phyloP scores from a whole-genome alignment of 2,888 invertebrate species.

The Hermaeophaga mercurialis region DNA sequence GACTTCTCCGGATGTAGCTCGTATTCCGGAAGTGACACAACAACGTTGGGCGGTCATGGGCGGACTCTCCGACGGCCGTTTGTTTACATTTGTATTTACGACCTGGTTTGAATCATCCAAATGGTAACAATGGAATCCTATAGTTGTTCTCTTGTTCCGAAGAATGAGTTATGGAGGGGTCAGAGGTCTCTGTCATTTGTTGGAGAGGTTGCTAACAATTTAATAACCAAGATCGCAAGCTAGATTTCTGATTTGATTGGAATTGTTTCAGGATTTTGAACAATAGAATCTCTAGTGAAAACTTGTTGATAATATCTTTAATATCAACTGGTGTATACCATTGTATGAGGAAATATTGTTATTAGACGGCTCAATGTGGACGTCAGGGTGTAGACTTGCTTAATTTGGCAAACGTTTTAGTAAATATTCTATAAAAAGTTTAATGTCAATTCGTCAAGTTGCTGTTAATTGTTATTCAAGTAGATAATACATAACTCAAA shows the following conservation, averaged over 20 bases:
- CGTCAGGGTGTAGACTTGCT: too few species aligned
- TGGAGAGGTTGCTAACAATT: constrained; percentile 12
- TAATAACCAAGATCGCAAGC: constrained; percentile 13
- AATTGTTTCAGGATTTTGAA: too few species aligned
- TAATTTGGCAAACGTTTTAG: too few species aligned
- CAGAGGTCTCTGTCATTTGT: constrained; percentile 25
- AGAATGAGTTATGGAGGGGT: constrained; percentile 26
- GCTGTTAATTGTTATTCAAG: too few species aligned
- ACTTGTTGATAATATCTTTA: too few species aligned
- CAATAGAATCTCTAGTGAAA: too few species aligned
- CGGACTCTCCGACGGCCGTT: constrained; percentile 27
- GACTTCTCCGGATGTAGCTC: constrained; percentile 28
- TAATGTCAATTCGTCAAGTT: too few species aligned
- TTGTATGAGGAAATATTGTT: too few species aligned
- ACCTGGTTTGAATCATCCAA: constrained; percentile 20
- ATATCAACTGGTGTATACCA: too few species aligned
- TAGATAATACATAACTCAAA: too few species aligned
- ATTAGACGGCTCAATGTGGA: too few species aligned
- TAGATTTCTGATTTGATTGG: not conserved
- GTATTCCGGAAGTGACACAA: constrained; percentile 32
- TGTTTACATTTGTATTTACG: constrained; percentile 31
- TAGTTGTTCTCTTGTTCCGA: constrained; percentile 18
- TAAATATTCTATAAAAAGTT: too few species aligned
- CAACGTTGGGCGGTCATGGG: constrained; percentile 31
- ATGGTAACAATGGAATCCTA: constrained; percentile 28